phyloP scores from a whole-genome alignment of 2,888 invertebrate species.

The Lasioglossum marginatum region DNA sequence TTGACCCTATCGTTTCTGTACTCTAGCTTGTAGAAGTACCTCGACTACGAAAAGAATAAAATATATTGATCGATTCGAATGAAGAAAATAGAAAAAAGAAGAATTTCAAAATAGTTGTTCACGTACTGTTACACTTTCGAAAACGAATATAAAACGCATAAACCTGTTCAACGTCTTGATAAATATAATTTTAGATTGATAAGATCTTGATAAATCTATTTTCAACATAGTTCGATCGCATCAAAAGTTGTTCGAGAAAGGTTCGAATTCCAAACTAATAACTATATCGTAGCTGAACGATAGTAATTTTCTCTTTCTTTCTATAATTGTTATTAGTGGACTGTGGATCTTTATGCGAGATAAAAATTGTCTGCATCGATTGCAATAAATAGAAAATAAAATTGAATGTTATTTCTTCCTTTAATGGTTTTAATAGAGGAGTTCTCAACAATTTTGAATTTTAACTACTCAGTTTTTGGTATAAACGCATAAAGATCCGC shows the following conservation, averaged over 20 bases:
- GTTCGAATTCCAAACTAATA: conserved; percentile 2
- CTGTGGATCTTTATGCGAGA: not conserved
- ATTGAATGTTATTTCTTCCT: no score
- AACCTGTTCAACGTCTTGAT: conserved; percentile 12
- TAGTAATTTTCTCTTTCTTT: not conserved
- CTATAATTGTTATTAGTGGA: not conserved
- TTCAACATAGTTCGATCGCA: conserved; percentile 17
- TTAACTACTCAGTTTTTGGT: no score
- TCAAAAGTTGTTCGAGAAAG: conserved; percentile 8
- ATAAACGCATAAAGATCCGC: no score
- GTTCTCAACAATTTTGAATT: no score
- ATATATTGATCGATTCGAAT: conserved; percentile 23
- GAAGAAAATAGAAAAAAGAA: not conserved
- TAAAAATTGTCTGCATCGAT: not conserved
- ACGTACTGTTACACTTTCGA: conserved; percentile 24
- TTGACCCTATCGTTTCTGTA: conserved; percentile 32
- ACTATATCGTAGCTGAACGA: conserved; percentile 12
- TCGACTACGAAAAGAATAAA: conserved; percentile 21
- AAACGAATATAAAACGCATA: conserved; percentile 12
- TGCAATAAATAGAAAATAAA: not conserved
- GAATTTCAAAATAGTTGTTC: conserved; percentile 23
- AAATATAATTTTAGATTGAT: conserved; percentile 27
- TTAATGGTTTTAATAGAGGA: no score
- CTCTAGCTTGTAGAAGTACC: conserved; percentile 24
- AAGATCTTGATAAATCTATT: conserved; percentile 30